Evolutionary conservation across 2,113 vertebrate species (phyloP), one percentile per base, ranked within the genome.

Genomic region (Hymenochirus boettgeri): DNA sequence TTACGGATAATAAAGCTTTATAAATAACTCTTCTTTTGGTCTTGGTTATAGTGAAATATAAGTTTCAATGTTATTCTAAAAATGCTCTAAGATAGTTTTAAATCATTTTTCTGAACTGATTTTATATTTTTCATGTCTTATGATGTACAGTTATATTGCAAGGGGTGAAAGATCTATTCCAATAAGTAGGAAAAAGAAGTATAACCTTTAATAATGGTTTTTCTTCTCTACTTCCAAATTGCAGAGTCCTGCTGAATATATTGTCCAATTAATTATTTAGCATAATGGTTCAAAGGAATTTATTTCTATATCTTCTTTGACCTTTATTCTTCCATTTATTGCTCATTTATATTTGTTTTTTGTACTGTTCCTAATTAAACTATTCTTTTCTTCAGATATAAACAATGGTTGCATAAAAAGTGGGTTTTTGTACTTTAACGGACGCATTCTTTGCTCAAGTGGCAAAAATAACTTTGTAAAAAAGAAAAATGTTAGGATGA

Each of bases 221-320:
- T 19, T 45, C 54, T 57, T n/a, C 12, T 37, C 35, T 57, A 65
- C 27, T 45, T 57, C 11, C 25, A 57, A 65, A 65, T 65, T 48
- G 57, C 39, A 33, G 27, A 31, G 39, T 25, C 63, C 25, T 37
- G 42, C 29, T 57, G 55, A 50, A 65, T 57, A 57, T 35, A 65
- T 65, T 50, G 63, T 57, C 37, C 29, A 37, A 65, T 65, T 65
- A 65, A 50, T 65, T 57, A 65, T 65, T 65, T 65, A 65, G 42
- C 42, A 25, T 57, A 65, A 57, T 39, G 63, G 42, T 57, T 65
- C 63, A 57, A 65, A 35, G 54, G 55, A 65, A 65, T 65, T 50
- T 29, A 65, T 65, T 57, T 25, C 27, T 50, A 31, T 57, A 50
- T 57, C 33, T 50, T 50, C 42, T 4, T 3, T 65, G 63, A 65